phyloP scores from a whole-genome alignment of 2,797 vertebrate species.

The Octomys mimax region DNA sequence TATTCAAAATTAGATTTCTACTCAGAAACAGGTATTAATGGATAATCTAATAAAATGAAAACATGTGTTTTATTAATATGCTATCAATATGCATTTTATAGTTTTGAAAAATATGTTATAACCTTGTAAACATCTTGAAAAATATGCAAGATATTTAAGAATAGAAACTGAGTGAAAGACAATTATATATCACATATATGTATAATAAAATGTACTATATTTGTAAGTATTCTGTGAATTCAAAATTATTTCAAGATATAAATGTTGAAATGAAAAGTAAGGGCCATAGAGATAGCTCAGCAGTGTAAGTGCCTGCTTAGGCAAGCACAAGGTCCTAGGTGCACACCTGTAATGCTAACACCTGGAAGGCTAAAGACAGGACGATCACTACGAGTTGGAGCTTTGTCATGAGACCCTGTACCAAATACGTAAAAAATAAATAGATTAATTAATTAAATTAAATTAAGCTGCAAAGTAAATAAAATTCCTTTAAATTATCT shows the following conservation, averaged over 20 bases:
- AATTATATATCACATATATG: neutral
- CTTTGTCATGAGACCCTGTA: no score
- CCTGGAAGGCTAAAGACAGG: no score
- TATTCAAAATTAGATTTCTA: neutral
- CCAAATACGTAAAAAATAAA: no score
- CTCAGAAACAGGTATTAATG: neutral
- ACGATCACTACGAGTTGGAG: no score
- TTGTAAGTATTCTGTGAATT: neutral
- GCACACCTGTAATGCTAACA: no score
- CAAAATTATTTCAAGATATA: neutral
- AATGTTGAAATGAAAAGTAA: neutral
- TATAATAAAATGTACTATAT: neutral
- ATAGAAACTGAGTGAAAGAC: neutral
- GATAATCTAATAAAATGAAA: neutral
- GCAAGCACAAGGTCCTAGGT: no score
- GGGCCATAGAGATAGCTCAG: no score
- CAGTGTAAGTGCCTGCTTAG: no score
- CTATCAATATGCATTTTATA: neutral
- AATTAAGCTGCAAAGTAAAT: neutral
- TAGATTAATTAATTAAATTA: no score
- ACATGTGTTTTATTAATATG: neutral
- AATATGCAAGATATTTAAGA: neutral
- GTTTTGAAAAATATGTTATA: neutral
- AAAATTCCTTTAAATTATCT: slow-evolving; percentile 46
- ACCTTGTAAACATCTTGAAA: no score